phyloP scores from a whole-genome alignment of 2,888 invertebrate genomes.

The Drosophila prolongata region DNA sequence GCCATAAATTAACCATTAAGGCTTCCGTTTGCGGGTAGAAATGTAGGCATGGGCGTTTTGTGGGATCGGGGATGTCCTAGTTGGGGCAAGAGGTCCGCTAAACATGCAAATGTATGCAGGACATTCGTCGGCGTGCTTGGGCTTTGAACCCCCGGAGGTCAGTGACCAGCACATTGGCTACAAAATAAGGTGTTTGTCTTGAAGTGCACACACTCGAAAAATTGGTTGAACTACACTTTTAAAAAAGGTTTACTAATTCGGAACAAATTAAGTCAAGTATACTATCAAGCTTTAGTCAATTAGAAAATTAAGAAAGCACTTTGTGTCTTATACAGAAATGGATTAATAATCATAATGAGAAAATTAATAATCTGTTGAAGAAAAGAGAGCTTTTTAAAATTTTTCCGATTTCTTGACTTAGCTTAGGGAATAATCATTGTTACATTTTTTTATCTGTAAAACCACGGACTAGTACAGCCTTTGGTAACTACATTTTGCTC shows the following conservation, averaged over 20 bases:
- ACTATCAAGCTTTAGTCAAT: too few species aligned
- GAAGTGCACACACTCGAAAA: constrained; percentile 15
- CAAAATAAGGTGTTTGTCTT: constrained; percentile 61
- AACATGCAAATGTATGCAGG: constrained; percentile 73
- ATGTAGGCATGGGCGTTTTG: background rate
- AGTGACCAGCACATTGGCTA: constrained; percentile 64
- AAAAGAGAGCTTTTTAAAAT: too few species aligned
- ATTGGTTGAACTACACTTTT: background rate
- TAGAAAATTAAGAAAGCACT: too few species aligned
- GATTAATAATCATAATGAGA: too few species aligned
- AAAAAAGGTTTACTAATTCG: background rate
- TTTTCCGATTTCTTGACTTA: too few species aligned
- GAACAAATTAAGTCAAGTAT: too few species aligned
- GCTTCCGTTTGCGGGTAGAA: constrained; percentile 70
- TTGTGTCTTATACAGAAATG: too few species aligned
- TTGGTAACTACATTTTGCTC: background rate
- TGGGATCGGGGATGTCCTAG: constrained; percentile 9
- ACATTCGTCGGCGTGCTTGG: constrained; percentile 20
- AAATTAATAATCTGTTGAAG: too few species aligned
- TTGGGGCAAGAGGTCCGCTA: constrained; percentile 34
- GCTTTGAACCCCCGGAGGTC: constrained; percentile 77
- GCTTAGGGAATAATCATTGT: too few species aligned
- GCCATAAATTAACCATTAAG: constrained; percentile 82
- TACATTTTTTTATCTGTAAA: too few species aligned
- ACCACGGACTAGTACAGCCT: too few species aligned